phyloP scores from a whole-genome alignment of 2,797 vertebrate species.

The Clarias fuscus region DNA sequence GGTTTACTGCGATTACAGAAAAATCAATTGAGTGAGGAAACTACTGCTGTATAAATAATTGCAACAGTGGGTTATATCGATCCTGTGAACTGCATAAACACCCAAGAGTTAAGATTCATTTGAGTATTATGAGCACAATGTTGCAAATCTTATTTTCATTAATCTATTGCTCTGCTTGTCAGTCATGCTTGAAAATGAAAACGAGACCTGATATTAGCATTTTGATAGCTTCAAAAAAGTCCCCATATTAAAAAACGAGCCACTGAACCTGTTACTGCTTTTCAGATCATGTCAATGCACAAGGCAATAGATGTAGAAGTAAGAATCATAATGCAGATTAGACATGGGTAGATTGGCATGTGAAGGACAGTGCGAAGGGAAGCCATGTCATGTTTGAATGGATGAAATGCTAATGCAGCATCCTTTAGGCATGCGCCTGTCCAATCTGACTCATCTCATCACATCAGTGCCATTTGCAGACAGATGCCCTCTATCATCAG shows the following conservation, averaged over 20 bases:
- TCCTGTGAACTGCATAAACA: background rate
- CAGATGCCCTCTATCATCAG: conserved; percentile 62
- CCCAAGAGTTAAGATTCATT: background rate
- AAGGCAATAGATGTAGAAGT: conserved; percentile 54
- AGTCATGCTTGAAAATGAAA: background rate
- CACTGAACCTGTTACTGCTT: conserved; percentile 30
- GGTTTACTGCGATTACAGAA: conserved; percentile 28
- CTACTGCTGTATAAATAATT: conserved; percentile 19
- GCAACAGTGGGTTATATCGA: background rate
- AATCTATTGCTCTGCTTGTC: background rate
- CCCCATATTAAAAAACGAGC: background rate
- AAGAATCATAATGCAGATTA: conserved; percentile 54
- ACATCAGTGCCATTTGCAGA: conserved; percentile 64
- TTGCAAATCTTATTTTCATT: conserved; percentile 25
- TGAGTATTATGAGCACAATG: background rate
- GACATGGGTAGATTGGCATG: conserved; percentile 53
- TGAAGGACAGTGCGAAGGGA: conserved; percentile 61
- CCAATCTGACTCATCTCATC: conserved; percentile 63
- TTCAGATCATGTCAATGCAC: conserved; percentile 23
- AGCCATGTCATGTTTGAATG: conserved; percentile 62
- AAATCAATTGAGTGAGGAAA: conserved; percentile 30
- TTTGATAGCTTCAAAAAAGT: background rate
- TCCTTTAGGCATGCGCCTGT: conserved; percentile 63
- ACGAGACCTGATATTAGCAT: conserved; percentile 20
- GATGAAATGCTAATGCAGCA: conserved; percentile 65